Base-by-base conservation (phyloP, 1,140 invertebrate genomes). In the Drosophila kurseongensis region DNA sequence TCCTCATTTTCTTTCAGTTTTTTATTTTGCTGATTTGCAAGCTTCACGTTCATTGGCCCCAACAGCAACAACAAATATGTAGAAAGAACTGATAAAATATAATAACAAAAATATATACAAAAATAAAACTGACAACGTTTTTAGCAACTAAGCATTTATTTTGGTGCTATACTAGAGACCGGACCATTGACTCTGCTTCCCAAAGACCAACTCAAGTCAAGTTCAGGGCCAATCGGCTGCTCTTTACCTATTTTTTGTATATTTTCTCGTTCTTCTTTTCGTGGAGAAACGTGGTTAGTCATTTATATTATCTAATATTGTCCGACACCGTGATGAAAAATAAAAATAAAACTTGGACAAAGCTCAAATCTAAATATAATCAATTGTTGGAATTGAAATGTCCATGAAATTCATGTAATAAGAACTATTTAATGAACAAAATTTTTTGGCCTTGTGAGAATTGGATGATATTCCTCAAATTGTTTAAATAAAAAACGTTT, bases 11-110 rank as follows among this genome's bases (percentile, higher is more conserved):
- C 62, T 16, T 55, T 65, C 18, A 41, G 35, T 18, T 36, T 45
- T 54, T 72, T 51, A 67, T 86, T 75, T 62, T 80, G 82, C 82
- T 88, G 83, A 85, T 82, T 86, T 76, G 79, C 78, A 74, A 57
- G 83, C 83, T 76, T 74, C 12, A 73, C 82, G 82, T 86, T 86
- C 82, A 88, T 73, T 86, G 82, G 83, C 82, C 82, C 62, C 79
- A 42, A 58, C 35, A 59, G 36, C 67, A 62, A 50, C 72, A 66
- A 73, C 72, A 78, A 73, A 68, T 1, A 52, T 63, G 44, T 38
- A 61, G 55, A 74, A 69, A 66, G 57, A 62, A 62, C 69, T 71
- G 78, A 78, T 82, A 88, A 88, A 82, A 85, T 44, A 59, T 48
- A 80, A 57, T 60, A 75, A 44, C 27, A 56, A 62, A 68, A 67